These are phyloP conservation scores for Passer domesticus DNA, from an alignment of 2,113 vertebrate species.

Conservation along the genomic window DNA sequence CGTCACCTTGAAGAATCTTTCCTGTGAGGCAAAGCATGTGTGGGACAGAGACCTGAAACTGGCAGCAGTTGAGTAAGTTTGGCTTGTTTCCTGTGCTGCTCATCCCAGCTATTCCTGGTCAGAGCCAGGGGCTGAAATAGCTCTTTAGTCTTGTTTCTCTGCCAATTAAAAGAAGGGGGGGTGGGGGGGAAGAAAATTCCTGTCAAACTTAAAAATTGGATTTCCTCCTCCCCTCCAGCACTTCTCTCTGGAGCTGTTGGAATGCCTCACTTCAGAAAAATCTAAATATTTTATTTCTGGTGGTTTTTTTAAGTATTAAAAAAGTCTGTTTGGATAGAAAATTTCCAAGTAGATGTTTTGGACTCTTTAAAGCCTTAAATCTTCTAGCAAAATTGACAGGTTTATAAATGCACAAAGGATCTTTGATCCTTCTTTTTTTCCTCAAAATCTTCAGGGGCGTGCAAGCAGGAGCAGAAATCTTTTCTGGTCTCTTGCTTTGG, in stretches of 20 bases:
- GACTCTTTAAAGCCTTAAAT: conserved; percentile 25
- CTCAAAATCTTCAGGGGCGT: not conserved
- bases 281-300: conserved; percentile 26
- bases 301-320: not conserved
- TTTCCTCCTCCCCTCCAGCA: not conserved
- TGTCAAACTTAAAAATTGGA: conserved; percentile 21
- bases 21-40: not conserved
- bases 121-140: not conserved
- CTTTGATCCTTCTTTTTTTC: not conserved
- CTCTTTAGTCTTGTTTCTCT: conserved; percentile 1
- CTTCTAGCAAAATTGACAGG: not conserved
- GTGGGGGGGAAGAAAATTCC: not conserved
- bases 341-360: conserved; percentile 27
- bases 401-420: conserved; percentile 42
- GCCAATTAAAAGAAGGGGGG: conserved; percentile 27
- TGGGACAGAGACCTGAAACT: not conserved
- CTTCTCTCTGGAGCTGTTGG: conserved; percentile 16
- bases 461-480: not conserved
- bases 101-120: not conserved
- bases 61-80: not conserved
- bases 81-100: conserved; percentile 21
- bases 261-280: conserved; percentile 22
- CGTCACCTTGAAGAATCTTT: not conserved
- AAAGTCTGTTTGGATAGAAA: not conserved
- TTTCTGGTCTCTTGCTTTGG: not conserved